Evolutionary conservation across 1,140 invertebrate genomes (phyloP).

Genomic region (Berghia stephanieae): DNA sequence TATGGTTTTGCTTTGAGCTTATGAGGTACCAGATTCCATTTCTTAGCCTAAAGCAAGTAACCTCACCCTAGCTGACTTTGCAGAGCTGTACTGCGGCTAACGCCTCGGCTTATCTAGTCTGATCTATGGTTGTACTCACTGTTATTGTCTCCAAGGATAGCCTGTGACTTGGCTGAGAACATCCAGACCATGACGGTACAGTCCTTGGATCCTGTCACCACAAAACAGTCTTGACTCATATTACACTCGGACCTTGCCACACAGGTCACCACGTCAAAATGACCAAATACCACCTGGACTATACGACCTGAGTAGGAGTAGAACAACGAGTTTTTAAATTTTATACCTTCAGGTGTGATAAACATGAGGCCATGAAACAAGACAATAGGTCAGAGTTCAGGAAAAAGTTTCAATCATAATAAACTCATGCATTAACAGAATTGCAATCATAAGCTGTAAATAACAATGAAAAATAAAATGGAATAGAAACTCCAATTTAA

Average conservation of each 20-base stretch:
- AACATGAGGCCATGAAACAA: background rate
- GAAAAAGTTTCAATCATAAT: background rate
- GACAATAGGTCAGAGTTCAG: background rate
- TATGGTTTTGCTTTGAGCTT: no score
- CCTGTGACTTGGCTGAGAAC: slow-evolving; percentile 95
- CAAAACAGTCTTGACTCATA: slow-evolving; percentile 97
- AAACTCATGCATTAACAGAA: background rate
- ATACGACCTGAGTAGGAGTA: slow-evolving; percentile 83
- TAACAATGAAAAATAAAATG: no score
- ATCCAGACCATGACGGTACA: slow-evolving; percentile 98
- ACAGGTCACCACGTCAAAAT: slow-evolving; percentile 98
- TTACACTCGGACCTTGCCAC: slow-evolving; percentile 90
- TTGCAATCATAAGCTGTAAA: no score
- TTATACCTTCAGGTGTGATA: background rate
- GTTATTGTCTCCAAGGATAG: slow-evolving; percentile 87
- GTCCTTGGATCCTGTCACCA: slow-evolving; percentile 96
- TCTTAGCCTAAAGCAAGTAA: no score
- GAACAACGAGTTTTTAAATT: background rate
- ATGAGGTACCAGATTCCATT: no score
- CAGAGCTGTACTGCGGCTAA: no score
- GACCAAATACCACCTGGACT: slow-evolving; percentile 97
- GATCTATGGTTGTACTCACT: slow-evolving; percentile 52
- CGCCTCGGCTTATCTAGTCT: no score
- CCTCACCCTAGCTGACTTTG: no score
- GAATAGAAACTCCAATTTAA: no score